phyloP scores from a whole-genome alignment of 2,888 invertebrate species.

The Pandemis heparana region DNA sequence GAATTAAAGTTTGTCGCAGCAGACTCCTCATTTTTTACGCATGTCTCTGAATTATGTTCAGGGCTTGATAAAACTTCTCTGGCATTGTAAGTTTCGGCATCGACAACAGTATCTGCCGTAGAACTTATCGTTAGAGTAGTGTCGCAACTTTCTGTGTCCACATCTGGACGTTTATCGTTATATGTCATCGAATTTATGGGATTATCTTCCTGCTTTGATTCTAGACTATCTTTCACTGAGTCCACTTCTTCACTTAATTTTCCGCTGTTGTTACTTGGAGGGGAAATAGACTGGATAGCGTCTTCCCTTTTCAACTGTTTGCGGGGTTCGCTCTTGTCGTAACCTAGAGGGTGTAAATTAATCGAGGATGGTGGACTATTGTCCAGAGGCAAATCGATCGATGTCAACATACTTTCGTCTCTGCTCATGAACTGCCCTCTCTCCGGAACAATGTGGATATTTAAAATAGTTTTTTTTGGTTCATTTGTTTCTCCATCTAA shows the following conservation, averaged over 20 bases:
- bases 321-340: conserved; percentile 75
- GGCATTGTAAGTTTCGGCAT: conserved; percentile 45
- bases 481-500: conserved; percentile 68
- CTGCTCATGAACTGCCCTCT: conserved; percentile 71
- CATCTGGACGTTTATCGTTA: conserved; percentile 45
- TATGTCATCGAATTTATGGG: not conserved
- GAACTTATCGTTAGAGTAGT: conserved; percentile 54
- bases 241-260: conserved; percentile 79
- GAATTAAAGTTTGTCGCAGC: conserved; percentile 45
- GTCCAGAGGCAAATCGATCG: conserved; percentile 76
- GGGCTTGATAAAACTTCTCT: conserved; percentile 49
- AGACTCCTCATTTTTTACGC: conserved; percentile 25
- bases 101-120: conserved; percentile 54
- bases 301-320: conserved; percentile 81
- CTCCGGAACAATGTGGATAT: conserved; percentile 80
- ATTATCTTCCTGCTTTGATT: conserved; percentile 40
- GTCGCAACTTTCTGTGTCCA: conserved; percentile 49
- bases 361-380: conserved; percentile 74
- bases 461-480: conserved; percentile 72
- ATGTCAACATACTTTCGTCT: conserved; percentile 77
- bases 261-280: conserved; percentile 78
- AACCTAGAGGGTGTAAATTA: conserved; percentile 76
- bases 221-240: conserved; percentile 66
- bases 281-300: conserved; percentile 81
- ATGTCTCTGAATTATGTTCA: conserved; percentile 45